Evolutionary conservation across 2,888 invertebrate genomes (phyloP).

Genomic region (Candidula unifasciata): DNA sequence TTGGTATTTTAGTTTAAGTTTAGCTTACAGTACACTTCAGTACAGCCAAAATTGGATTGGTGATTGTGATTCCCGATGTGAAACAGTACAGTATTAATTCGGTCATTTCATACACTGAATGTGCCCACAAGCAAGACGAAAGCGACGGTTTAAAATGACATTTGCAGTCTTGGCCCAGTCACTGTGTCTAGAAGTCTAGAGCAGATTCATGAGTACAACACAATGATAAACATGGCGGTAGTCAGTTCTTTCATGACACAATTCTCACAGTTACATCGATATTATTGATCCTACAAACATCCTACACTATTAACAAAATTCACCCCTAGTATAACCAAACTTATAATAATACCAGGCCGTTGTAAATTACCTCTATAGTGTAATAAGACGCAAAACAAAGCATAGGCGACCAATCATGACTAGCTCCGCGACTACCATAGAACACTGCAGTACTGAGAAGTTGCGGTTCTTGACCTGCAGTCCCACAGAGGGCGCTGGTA

Average conservation of each 20-base stretch:
- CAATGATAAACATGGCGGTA: conserved; percentile 22
- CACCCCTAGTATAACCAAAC: background rate
- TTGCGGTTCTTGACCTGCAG: conserved; percentile 29
- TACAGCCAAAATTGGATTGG: too few relatives aligned
- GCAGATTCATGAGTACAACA: background rate
- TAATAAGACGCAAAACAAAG: conserved; percentile 18
- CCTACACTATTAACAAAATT: background rate
- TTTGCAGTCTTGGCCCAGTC: background rate
- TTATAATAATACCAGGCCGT: background rate
- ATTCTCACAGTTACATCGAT: background rate
- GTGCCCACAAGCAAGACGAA: background rate
- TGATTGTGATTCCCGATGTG: background rate
- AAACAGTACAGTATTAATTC: background rate
- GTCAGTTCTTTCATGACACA: conserved; percentile 7
- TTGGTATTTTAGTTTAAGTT: too few relatives aligned
- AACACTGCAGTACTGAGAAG: conserved; percentile 20
- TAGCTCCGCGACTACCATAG: conserved; percentile 35
- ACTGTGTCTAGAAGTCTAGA: too few relatives aligned
- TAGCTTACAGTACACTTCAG: too few relatives aligned
- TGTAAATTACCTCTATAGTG: conserved; percentile 8
- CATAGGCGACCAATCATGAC: conserved; percentile 9
- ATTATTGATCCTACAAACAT: background rate
- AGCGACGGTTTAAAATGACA: background rate
- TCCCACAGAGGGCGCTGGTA: conserved; percentile 40
- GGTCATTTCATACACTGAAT: background rate